Percentiles rank a stretch among this genome's conserved stretches.
Evolutionary conservation across 2,113 vertebrate species (phyloP).

Genomic region (Apeltes quadracus): DNA sequence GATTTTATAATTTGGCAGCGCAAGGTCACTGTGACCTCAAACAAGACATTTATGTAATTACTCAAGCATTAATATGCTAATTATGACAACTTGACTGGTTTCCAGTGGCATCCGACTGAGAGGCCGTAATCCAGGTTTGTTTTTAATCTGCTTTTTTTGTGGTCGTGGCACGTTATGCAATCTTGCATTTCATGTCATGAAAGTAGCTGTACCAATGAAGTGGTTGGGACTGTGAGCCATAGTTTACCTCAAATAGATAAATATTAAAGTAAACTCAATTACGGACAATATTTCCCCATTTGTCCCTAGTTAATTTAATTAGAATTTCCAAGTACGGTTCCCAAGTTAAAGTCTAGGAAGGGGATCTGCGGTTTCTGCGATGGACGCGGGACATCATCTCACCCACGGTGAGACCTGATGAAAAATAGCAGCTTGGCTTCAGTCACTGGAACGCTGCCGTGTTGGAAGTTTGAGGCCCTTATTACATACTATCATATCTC

Average conservation of each 20-base stretch:
- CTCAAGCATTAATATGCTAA: not conserved
- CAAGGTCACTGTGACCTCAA: not conserved
- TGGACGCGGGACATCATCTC: conserved; percentile 6
- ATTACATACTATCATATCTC: conserved; percentile 58
- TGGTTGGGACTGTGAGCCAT: not conserved
- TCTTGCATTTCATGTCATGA: not conserved
- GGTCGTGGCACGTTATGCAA: not conserved
- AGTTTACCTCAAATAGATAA: not conserved
- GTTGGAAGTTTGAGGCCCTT: not conserved
- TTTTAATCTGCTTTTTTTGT: not conserved
- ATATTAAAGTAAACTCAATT: not conserved
- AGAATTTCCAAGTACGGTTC: not conserved
- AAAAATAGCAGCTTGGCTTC: conserved; percentile 14
- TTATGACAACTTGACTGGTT: not conserved
- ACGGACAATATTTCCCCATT: not conserved
- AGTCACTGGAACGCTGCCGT: conserved; percentile 13
- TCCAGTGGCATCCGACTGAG: not conserved
- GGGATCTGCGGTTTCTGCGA: not conserved
- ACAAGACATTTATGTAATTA: not conserved
- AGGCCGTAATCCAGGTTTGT: not conserved
- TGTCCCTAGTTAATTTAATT: not conserved
- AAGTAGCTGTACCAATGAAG: not conserved
- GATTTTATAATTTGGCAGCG: not conserved
- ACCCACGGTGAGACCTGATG: not conserved
- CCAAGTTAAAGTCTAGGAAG: not conserved